Conservation (phyloP, 2,797 vertebrate species). For the Dipus sagitta region DNA sequence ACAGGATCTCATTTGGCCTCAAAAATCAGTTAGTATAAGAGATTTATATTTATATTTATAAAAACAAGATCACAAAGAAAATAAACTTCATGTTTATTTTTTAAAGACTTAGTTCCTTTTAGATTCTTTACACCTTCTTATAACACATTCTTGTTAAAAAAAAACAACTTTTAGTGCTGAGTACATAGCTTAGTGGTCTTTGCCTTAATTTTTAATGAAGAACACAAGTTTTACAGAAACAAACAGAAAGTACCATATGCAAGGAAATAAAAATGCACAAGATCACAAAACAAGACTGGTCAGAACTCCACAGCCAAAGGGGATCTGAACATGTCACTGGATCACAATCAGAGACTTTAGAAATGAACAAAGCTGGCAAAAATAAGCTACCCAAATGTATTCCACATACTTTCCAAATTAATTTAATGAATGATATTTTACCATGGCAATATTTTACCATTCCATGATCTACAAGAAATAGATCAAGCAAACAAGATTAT, state of each 20-base stretch:
- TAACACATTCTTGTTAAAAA: constrained; percentile 31
- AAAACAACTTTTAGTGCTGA: neutral
- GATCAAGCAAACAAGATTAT: constrained; percentile 38
- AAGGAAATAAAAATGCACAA: constrained; percentile 21
- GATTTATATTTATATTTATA: constrained; percentile 12
- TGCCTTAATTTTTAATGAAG: constrained; percentile 8
- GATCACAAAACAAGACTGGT: neutral
- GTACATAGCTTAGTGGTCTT: neutral
- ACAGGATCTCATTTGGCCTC: constrained; percentile 23
- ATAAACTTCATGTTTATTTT: constrained; percentile 47
- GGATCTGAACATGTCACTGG: neutral
- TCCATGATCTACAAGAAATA: constrained; percentile 26
- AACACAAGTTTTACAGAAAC: constrained; percentile 43
- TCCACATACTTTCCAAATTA: constrained; percentile 56
- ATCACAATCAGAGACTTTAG: neutral
- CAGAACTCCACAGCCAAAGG: constrained; percentile 39
- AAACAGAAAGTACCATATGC: constrained; percentile 18
- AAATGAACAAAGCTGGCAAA: constrained; percentile 7
- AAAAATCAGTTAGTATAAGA: constrained; percentile 53
- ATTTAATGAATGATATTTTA: constrained; percentile 34
- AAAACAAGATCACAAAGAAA: constrained; percentile 61
- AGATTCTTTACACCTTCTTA: constrained; percentile 33
- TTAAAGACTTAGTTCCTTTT: constrained; percentile 18
- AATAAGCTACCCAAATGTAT: constrained; percentile 21
- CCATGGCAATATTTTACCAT: neutral